Evolutionary conservation across 2,888 invertebrate species (phyloP).

Genomic region (Tanytarsus gracilentus): DNA sequence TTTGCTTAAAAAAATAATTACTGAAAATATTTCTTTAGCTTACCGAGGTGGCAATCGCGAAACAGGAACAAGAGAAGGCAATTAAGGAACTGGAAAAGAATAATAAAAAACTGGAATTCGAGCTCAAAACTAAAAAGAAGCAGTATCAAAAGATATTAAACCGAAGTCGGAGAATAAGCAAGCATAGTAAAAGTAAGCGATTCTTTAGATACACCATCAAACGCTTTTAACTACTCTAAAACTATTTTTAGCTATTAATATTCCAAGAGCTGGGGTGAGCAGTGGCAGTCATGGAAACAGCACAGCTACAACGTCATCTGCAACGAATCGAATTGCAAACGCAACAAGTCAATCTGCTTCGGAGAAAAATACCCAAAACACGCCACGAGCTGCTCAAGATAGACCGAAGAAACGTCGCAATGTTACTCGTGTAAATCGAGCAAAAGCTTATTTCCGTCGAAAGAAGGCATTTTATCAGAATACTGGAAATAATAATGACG

Average conservation of each 20-base stretch:
- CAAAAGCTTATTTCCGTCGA: background rate
- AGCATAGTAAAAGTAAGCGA: background rate
- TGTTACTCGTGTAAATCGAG: background rate
- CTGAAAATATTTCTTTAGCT: no score
- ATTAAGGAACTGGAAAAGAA: background rate
- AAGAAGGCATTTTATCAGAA: background rate
- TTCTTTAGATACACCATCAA: background rate
- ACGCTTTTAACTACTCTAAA: background rate
- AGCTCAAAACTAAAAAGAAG: background rate
- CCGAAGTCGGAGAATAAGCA: background rate
- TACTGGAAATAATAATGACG: background rate
- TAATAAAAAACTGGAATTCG: background rate
- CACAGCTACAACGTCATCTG: background rate
- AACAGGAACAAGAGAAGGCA: background rate
- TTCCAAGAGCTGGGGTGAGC: no score
- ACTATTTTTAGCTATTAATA: background rate
- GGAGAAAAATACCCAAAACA: background rate
- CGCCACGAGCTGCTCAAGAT: background rate
- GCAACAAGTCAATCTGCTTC: background rate
- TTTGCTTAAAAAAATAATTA: no score
- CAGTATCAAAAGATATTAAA: constrained; percentile 2
- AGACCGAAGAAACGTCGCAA: background rate
- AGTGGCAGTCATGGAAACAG: no score
- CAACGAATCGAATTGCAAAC: background rate
- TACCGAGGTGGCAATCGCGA: background rate